phyloP scores from a whole-genome alignment of 2,888 invertebrate genomes.

The Drosophila barbarae region DNA sequence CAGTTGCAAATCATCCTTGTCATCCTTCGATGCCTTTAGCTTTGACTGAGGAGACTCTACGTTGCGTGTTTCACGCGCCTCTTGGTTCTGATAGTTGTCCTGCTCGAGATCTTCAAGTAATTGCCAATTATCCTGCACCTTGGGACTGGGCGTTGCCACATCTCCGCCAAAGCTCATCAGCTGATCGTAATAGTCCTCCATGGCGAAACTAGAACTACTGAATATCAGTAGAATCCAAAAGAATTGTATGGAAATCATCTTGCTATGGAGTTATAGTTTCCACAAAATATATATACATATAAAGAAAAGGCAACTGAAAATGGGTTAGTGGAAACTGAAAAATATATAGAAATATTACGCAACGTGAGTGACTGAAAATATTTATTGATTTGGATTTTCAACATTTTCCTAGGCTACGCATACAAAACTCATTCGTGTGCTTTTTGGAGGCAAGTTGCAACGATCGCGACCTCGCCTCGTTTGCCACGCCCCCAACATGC shows the following conservation, averaged over 20 bases:
- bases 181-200: conserved; percentile 30
- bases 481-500: conserved; percentile 17
- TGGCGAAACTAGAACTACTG: conserved; percentile 14
- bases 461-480: conserved; percentile 19
- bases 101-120: neutral
- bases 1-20: conserved; percentile 39
- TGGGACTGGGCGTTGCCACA: conserved; percentile 43
- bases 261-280: neutral
- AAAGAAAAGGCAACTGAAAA: neutral
- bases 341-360: too few relatives aligned
- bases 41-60: conserved; percentile 31
- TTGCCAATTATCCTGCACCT: conserved; percentile 6
- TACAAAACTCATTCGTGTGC: conserved; percentile 1
- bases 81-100: conserved; percentile 1
- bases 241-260: conserved; percentile 59
- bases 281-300: neutral
- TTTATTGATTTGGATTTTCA: too few relatives aligned
- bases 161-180: conserved; percentile 61
- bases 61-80: too few relatives aligned
- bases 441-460: neutral
- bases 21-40: conserved; percentile 7
- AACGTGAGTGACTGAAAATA: neutral
- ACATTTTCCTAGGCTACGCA: neutral
- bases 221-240: conserved; percentile 60
- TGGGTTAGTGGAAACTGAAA: neutral